A percentile compares a stretch with the other conserved stretches of the same genome.
phyloP scores from a whole-genome alignment of 1,140 invertebrate species.

The Ostrea denselamellosa region DNA sequence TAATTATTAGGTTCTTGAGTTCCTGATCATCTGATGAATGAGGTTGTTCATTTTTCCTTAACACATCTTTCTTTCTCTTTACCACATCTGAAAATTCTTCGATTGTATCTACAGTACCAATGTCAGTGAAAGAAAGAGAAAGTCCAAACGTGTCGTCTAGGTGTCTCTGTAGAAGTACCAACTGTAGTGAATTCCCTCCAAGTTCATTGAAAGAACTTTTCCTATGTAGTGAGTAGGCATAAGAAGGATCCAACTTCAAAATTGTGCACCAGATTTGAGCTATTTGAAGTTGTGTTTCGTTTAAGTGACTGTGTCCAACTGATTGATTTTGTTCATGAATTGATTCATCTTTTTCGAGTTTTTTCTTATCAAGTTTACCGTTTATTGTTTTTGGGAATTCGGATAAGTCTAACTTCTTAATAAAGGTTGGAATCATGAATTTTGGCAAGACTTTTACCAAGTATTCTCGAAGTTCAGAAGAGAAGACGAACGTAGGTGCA shows the following conservation, averaged over 20 bases:
- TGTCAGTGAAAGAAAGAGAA: slow-evolving; percentile 63
- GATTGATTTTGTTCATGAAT: slow-evolving; percentile 56
- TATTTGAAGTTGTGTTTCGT: slow-evolving; percentile 61
- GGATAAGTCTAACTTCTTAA: slow-evolving; percentile 58
- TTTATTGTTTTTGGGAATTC: slow-evolving; percentile 65
- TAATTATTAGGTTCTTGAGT: slow-evolving; percentile 54
- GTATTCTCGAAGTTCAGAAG: slow-evolving; percentile 63
- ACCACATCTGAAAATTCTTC: slow-evolving; percentile 66
- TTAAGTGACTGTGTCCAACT: slow-evolving; percentile 60
- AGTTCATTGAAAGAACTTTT: slow-evolving; percentile 64
- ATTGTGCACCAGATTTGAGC: slow-evolving; percentile 62
- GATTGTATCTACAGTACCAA: slow-evolving; percentile 65
- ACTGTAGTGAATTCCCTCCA: slow-evolving; percentile 65
- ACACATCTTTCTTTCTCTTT: slow-evolving; percentile 55
- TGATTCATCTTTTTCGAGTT: slow-evolving; percentile 60
- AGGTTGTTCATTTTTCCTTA: slow-evolving; percentile 45
- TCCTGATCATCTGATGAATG: slow-evolving; percentile 40
- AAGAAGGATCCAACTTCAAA: slow-evolving; percentile 56
- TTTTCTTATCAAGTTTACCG: slow-evolving; percentile 66
- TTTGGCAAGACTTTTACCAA: slow-evolving; percentile 61
- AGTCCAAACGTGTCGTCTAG: slow-evolving; percentile 60
- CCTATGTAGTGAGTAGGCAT: slow-evolving; percentile 57
- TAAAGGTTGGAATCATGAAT: slow-evolving; percentile 67
- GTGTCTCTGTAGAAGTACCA: slow-evolving; percentile 60
- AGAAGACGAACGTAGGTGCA: slow-evolving; percentile 61